Base-by-base conservation (phyloP, 2,113 vertebrate species). In the Taxidea taxus region DNA sequence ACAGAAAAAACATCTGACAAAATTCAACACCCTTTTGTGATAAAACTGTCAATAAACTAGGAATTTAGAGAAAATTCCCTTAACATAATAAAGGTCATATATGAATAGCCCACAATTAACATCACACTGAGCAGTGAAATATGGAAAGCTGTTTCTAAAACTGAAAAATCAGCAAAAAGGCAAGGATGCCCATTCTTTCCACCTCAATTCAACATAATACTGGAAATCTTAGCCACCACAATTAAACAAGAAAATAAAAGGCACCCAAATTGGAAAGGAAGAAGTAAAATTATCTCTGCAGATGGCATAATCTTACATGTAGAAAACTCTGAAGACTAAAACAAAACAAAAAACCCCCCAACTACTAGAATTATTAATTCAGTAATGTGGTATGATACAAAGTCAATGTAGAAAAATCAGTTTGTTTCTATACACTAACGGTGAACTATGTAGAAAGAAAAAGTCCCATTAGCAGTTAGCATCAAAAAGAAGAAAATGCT, bases 401-500 rank as follows among this genome's bases (percentile, higher is more conserved):
- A 80, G 74, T 51, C 37, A 85, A 42, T 60, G 39, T 75, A 62
- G 27, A 49, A 92, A 85, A 75, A 31, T 85, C 54, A 92, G 18
- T 39, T 21, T 56, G 23, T 39, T 75, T 62, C 56, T 60, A 92
- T 51, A 75, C 37, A 47, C 27, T 62, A 62, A 62, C 1, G 39
- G 37, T 49, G 27, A 92, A 85, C 81, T 62, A 74, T 21, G 37
- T 29, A 3, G 10, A 81, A 91, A 81, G 51, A 34, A 54, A 54
- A 42, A 91, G 66, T 34, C 27, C 20, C 27, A 56, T 68, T 91
- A 82, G 47, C 37, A 81, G 34, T 56, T 56, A 81, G 77, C 47
- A 44, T 91, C 39, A 82, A 88, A 81, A 39, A 88, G 72, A 78
- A 81, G 37, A 87, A 94, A 94, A 23, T 68, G 51, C 75, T 94